Base-by-base conservation (phyloP, 2,888 invertebrate species). In the Gymnoscelis rufifasciata region DNA sequence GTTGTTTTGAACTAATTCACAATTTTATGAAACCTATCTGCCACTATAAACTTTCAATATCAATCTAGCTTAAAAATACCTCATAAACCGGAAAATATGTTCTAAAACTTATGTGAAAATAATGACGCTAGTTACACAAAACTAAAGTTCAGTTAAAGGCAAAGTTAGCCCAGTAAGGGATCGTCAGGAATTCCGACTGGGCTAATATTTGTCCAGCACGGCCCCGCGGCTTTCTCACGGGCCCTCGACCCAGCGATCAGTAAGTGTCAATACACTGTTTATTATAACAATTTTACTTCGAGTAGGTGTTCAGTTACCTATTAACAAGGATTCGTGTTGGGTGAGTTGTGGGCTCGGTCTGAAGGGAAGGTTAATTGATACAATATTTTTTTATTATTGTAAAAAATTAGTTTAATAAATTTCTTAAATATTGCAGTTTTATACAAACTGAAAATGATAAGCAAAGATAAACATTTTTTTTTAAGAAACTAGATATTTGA, bases 141-240 rank as follows among this genome's bases (percentile, higher is more conserved):
- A 10, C 15, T 11, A 23, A 35, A 35, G 41, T 42, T 44, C 30
- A 47, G 51, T 43, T 31, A 15, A 27, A 15, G 11, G 24, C 12
- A 23, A n/a, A 51, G 41, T 47, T 40, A 31, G 11, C 14, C 13
- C 45, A 28, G 41, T 31, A 35, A 28, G 38, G 46, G 40, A 51
- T 45, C 12, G 52, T 28, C 41, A 39, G 53, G 57, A 43, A 54
- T 48, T 49, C 42, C 43, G 53, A 51, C 63, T 59, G 51, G 48
- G 57, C 63, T 66, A 81, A 81, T 83, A 82, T 83, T 84, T 76
- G 77, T 79, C 68, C 67, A 74, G 71, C 66, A 63, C 71, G 64
- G 56, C 63, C 65, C 19, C 3, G 19, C 19, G 19, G 19, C 3
- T 71, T 83, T 83, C 83, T 78, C 83, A 84, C 83, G 82, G 54